phyloP scores from a whole-genome alignment of 2,888 invertebrate species.

The Eremobia ochroleuca region DNA sequence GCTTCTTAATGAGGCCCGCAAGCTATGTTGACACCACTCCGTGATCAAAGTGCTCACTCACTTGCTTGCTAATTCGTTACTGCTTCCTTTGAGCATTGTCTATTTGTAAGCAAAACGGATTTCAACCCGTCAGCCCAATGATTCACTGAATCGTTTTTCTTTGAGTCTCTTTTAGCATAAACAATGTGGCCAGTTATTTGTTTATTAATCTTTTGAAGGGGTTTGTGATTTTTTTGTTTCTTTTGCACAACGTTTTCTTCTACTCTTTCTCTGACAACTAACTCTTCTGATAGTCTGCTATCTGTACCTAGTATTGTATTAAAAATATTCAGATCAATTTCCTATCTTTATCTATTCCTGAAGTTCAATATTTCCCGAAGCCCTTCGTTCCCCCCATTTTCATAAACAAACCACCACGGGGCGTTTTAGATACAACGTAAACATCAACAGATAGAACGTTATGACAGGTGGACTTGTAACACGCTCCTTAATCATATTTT shows the following conservation, averaged over 20 bases:
- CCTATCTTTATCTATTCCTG: not conserved
- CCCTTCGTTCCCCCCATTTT: conserved; percentile 25
- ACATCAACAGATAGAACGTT: conserved; percentile 44
- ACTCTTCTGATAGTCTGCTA: not conserved
- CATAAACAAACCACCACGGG: conserved; percentile 34
- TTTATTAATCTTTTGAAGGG: conserved; percentile 49
- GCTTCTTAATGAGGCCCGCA: conserved; percentile 87
- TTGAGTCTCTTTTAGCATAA: conserved; percentile 62
- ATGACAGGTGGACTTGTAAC: conserved; percentile 42
- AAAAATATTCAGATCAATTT: not conserved
- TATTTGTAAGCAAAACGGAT: conserved; percentile 80
- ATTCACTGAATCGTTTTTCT: conserved; percentile 65
- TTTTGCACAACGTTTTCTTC: not conserved
- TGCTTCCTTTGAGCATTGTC: conserved; percentile 71
- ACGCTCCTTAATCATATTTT: conserved; percentile 37
- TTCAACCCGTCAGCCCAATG: conserved; percentile 63
- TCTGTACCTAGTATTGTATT: not conserved
- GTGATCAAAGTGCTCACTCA: conserved; percentile 83
- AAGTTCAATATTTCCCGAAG: conserved; percentile 18
- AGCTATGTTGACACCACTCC: conserved; percentile 83
- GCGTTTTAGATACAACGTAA: conserved; percentile 41
- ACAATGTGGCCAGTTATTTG: conserved; percentile 59
- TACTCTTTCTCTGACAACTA: not conserved
- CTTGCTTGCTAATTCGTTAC: conserved; percentile 69
- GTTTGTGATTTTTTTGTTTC: conserved; percentile 10